Percentiles rank a stretch among this genome's conserved stretches.
Evolutionary conservation across 37 sponge, comb jelly and placozoan species (phyloP).

Genomic region (Diacarnus erythraeanus): DNA sequence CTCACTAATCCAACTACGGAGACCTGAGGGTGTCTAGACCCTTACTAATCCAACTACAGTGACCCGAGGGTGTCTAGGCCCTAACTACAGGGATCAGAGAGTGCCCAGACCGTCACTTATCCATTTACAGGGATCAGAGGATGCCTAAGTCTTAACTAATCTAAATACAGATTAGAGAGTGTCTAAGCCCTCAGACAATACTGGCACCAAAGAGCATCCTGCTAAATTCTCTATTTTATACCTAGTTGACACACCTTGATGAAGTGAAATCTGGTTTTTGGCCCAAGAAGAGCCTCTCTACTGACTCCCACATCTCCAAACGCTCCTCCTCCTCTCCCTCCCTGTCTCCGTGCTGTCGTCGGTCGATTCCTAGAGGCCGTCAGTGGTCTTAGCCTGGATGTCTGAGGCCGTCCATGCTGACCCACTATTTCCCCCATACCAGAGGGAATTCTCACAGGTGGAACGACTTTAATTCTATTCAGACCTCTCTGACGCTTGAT

Average conservation of each 20-base stretch:
- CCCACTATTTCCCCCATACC: constrained; percentile 44
- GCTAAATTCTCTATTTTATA: not conserved
- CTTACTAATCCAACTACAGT: too few relatives aligned
- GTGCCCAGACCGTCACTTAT: too few relatives aligned
- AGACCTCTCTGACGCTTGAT: constrained; percentile 52
- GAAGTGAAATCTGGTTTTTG: constrained; percentile 55
- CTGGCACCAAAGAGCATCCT: not conserved
- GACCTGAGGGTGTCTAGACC: too few relatives aligned
- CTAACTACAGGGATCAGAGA: too few relatives aligned
- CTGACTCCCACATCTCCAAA: constrained; percentile 6
- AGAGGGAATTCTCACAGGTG: constrained; percentile 68
- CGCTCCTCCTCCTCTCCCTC: not conserved
- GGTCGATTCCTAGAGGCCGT: constrained; percentile 57
- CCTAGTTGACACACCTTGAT: constrained; percentile 50
- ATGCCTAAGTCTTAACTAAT: too few relatives aligned
- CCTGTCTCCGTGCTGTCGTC: constrained; percentile 14
- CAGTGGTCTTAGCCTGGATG: constrained; percentile 63
- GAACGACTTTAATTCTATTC: constrained; percentile 68
- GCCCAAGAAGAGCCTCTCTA: constrained; percentile 43
- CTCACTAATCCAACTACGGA: too few relatives aligned
- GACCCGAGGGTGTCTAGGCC: too few relatives aligned
- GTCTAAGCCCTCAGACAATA: too few relatives aligned
- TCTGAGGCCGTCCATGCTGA: constrained; percentile 45
- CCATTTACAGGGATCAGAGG: too few relatives aligned
- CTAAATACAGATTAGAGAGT: too few relatives aligned